phyloP scores from a whole-genome alignment of 2,888 invertebrate species.

The Melanargia galathea region DNA sequence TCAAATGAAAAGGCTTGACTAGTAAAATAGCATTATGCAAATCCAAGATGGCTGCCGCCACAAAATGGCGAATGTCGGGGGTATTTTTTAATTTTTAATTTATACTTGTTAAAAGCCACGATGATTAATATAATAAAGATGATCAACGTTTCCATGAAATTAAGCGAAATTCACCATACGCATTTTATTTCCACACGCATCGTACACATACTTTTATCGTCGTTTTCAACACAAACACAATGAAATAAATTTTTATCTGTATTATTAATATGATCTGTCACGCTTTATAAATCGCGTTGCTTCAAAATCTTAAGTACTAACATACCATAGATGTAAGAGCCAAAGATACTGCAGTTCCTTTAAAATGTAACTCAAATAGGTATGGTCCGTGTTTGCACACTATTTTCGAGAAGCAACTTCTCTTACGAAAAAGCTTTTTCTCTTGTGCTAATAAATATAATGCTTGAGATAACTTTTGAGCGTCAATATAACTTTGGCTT shows the following conservation, averaged over 20 bases:
- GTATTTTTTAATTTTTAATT: too few species aligned
- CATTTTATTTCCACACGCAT: not conserved
- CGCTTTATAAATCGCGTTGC: conserved; percentile 61
- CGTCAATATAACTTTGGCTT: too few species aligned
- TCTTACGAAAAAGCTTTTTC: not conserved
- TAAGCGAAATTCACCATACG: not conserved
- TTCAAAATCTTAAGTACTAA: conserved; percentile 17
- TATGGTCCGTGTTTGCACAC: too few species aligned
- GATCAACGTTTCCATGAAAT: not conserved
- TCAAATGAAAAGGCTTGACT: too few species aligned
- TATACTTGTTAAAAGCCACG: too few species aligned
- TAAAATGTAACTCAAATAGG: too few species aligned
- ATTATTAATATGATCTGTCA: conserved; percentile 47
- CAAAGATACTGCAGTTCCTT: not conserved
- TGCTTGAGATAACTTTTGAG: too few species aligned
- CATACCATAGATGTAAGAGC: not conserved
- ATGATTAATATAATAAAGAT: too few species aligned
- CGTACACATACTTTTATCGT: not conserved
- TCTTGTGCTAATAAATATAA: too few species aligned
- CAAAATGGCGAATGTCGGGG: too few species aligned
- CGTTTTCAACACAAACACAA: conserved; percentile 9
- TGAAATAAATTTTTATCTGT: conserved; percentile 9
- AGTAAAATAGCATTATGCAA: too few species aligned
- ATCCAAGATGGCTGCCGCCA: too few species aligned
- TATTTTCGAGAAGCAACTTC: not conserved